These are phyloP conservation scores for Orgyia antiqua DNA, from an alignment of 2,888 invertebrate species.

Conservation along the genomic window DNA sequence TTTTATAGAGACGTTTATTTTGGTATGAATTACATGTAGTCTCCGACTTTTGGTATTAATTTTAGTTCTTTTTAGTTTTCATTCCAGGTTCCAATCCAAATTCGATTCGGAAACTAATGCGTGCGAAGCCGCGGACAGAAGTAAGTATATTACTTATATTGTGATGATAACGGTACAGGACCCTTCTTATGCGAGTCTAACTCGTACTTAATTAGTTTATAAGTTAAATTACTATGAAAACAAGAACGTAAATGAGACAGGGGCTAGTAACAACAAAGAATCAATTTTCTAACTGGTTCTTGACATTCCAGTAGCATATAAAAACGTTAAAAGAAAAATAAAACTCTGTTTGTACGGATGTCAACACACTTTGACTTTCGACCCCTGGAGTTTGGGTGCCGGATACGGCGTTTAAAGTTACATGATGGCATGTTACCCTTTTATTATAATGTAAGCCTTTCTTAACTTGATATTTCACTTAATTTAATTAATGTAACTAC, in stretches of 20 bases:
- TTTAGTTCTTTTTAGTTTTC: no score
- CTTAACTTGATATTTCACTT: constrained; percentile 37
- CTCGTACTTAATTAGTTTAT: no score
- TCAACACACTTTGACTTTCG: constrained; percentile 59
- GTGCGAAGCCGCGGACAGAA: no score
- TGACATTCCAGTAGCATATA: constrained; percentile 46
- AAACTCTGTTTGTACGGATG: constrained; percentile 57
- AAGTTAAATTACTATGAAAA: constrained; percentile 14
- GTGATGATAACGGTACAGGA: no score
- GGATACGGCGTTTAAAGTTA: constrained; percentile 62
- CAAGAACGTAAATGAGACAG: constrained; percentile 13
- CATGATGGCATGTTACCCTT: constrained; percentile 48
- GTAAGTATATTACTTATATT: no score
- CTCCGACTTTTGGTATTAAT: no score
- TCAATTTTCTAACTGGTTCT: constrained; percentile 8
- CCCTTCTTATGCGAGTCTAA: no score
- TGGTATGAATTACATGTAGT: no score
- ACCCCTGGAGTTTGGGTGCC: constrained; percentile 44
- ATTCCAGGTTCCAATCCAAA: no score
- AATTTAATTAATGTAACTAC: no score
- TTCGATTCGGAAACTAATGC: no score
- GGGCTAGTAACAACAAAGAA: not conserved
- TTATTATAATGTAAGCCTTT: constrained; percentile 53
- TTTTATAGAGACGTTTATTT: no score
- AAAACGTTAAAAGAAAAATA: constrained; percentile 42